A percentile compares a stretch with the other conserved stretches of the same genome.
Evolutionary conservation across 2,888 invertebrate species (phyloP).

Genomic region (Tridacna gigas): DNA sequence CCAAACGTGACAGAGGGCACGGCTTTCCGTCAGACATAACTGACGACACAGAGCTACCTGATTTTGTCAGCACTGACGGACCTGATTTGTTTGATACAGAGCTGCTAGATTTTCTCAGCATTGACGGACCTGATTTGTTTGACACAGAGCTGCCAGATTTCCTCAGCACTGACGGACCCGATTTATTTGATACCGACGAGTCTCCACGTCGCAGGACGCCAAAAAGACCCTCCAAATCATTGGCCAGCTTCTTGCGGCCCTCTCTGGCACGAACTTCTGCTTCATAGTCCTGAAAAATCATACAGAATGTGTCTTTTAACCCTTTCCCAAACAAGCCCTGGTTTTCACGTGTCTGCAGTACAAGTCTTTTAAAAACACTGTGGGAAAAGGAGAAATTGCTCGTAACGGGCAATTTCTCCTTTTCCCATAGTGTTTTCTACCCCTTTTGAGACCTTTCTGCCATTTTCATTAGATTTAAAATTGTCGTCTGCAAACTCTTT

Average conservation of each 20-base stretch:
- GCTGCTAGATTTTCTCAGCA: neutral
- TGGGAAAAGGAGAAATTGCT: too few species aligned
- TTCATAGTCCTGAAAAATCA: conserved; percentile 67
- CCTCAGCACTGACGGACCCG: neutral
- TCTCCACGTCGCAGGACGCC: conserved; percentile 67
- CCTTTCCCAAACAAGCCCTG: too few species aligned
- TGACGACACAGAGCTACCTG: neutral
- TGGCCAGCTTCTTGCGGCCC: conserved; percentile 51
- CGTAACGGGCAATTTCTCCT: too few species aligned
- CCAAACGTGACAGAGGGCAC: neutral
- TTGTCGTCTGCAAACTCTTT: too few species aligned
- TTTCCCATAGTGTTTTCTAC: too few species aligned
- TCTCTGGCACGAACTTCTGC: conserved; percentile 69
- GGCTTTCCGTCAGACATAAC: neutral
- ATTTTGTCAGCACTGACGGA: neutral
- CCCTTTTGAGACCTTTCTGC: too few species aligned
- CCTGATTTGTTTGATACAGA: neutral
- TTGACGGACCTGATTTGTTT: neutral
- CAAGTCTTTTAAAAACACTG: too few species aligned
- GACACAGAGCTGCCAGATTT: neutral
- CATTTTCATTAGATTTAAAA: too few species aligned
- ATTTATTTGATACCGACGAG: conserved; percentile 46
- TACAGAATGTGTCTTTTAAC: too few species aligned
- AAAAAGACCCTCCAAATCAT: conserved; percentile 76
- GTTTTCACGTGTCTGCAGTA: too few species aligned